Conservation (phyloP, 2,888 invertebrate genomes). For the Xestia ashworthii region DNA sequence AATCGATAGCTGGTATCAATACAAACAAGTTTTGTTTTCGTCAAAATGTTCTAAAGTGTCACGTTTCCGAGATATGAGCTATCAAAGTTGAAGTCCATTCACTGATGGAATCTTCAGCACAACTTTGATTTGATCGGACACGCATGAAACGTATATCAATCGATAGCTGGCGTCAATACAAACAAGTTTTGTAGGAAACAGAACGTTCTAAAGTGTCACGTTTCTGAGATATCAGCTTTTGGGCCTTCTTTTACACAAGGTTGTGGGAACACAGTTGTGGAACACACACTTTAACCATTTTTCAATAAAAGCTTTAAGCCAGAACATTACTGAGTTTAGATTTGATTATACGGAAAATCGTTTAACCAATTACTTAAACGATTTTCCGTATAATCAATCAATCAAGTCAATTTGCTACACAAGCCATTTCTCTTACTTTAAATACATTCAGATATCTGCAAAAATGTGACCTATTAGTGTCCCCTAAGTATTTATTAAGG, state of each 20-base stretch:
- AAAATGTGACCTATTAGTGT: not conserved
- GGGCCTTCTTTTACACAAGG: not conserved
- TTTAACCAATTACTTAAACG: not conserved
- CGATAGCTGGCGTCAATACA: too few relatives aligned
- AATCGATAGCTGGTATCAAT: too few relatives aligned
- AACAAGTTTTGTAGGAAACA: too few relatives aligned
- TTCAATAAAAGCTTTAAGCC: not conserved
- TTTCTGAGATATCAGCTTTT: not conserved
- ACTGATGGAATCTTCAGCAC: too few relatives aligned
- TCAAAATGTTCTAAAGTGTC: too few relatives aligned
- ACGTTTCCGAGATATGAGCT: too few relatives aligned
- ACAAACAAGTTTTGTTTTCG: too few relatives aligned
- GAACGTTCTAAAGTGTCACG: too few relatives aligned
- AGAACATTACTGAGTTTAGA: not conserved
- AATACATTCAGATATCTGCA: not conserved
- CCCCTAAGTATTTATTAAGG: conserved; percentile 8
- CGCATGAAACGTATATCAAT: too few relatives aligned
- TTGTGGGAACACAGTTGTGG: not conserved
- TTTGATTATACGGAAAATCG: not conserved
- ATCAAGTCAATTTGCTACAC: not conserved
- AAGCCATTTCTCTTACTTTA: not conserved
- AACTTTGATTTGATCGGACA: too few relatives aligned
- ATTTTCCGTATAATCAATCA: too few relatives aligned
- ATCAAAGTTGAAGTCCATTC: too few relatives aligned
- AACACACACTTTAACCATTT: not conserved